Conservation (phyloP, 2,888 invertebrate genomes). For the Selenia dentaria region DNA sequence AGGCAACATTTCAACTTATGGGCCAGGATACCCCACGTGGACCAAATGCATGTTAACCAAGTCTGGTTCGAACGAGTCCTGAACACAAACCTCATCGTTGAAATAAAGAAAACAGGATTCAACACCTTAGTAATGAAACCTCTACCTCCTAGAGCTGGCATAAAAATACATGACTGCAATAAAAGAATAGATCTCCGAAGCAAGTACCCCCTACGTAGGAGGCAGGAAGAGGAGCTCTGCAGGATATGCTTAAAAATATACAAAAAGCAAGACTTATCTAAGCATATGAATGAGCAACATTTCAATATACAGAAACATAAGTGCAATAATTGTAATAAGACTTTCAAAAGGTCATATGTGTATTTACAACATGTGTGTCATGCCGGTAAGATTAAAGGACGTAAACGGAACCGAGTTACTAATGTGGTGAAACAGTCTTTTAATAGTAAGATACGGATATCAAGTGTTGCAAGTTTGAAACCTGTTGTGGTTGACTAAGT, state of each 20-base stretch:
- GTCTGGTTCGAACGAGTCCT: constrained; percentile 61
- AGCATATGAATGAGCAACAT: constrained; percentile 35
- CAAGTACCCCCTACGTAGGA: constrained; percentile 22
- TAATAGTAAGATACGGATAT: constrained; percentile 11
- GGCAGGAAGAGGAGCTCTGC: constrained; percentile 10
- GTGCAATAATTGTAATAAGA: constrained; percentile 37
- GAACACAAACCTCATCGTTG: constrained; percentile 48
- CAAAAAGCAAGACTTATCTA: constrained; percentile 25
- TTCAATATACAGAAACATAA: constrained; percentile 26
- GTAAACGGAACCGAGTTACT: neutral
- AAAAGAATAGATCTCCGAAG: constrained; percentile 40
- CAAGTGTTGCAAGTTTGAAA: constrained; percentile 6
- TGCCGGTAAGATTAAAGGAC: neutral
- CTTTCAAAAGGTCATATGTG: constrained; percentile 33
- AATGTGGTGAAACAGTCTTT: constrained; percentile 3
- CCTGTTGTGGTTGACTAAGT: constrained; percentile 1
- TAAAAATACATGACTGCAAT: constrained; percentile 34
- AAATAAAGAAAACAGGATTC: constrained; percentile 53
- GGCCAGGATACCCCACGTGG: constrained; percentile 37
- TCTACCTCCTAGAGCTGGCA: constrained; percentile 34
- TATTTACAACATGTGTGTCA: constrained; percentile 34
- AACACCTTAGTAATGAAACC: constrained; percentile 50
- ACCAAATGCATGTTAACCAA: constrained; percentile 52
- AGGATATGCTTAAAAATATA: constrained; percentile 24
- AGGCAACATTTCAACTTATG: constrained; percentile 53